Evolutionary conservation across 2,888 invertebrate genomes (phyloP).

Genomic region (Pheosia tremula): DNA sequence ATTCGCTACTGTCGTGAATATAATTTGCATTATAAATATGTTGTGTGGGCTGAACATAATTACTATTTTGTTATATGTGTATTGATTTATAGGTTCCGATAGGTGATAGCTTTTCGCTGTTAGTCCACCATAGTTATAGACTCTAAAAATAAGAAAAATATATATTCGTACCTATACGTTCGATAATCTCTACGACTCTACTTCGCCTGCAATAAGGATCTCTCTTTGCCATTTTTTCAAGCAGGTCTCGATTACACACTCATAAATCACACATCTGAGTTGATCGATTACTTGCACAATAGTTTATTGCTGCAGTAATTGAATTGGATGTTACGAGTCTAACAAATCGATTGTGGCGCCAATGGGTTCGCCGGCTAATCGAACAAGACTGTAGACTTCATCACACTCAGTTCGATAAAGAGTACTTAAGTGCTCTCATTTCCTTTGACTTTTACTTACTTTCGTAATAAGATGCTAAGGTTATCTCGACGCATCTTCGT

Average conservation of each 20-base stretch:
- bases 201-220: no score
- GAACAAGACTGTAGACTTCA: conserved; percentile 49
- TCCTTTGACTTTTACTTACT: conserved; percentile 18
- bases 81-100: no score
- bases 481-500: conserved; percentile 4
- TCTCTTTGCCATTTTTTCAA: not conserved
- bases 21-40: conserved; percentile 6
- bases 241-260: conserved; percentile 17
- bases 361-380: conserved; percentile 48
- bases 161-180: no score
- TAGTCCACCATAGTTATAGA: no score
- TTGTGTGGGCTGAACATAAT: conserved; percentile 4
- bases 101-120: no score
- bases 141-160: no score
- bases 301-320: conserved; percentile 58
- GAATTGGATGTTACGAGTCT: conserved; percentile 68
- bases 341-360: conserved; percentile 66
- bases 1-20: conserved; percentile 15
- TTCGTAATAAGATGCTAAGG: conserved; percentile 4
- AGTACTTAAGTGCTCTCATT: conserved; percentile 24
- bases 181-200: no score
- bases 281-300: conserved; percentile 59
- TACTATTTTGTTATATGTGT: not conserved
- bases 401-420: conserved; percentile 38
- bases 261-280: conserved; percentile 43